phyloP scores from a whole-genome alignment of 2,797 vertebrate genomes.

The Falco peregrinus region DNA sequence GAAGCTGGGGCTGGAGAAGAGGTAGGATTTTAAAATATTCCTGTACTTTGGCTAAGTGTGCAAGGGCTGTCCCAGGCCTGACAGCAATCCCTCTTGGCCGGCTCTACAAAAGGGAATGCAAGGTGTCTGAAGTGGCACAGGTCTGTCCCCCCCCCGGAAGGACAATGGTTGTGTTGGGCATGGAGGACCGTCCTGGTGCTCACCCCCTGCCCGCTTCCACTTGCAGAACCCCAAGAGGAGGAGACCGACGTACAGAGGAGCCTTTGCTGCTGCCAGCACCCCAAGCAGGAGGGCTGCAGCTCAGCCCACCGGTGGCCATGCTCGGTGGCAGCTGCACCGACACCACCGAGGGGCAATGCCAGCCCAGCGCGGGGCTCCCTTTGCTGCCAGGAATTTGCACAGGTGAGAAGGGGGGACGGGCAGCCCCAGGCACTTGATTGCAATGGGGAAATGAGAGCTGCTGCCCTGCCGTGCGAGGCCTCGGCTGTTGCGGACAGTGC shows the following conservation, averaged over 20 bases:
- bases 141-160: background rate
- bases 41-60: background rate
- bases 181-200: rapidly evolving
- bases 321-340: too few species aligned
- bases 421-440: background rate
- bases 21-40: background rate
- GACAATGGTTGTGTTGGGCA: rapidly evolving
- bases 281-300: background rate
- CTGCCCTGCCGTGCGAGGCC: background rate
- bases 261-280: background rate
- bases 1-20: background rate
- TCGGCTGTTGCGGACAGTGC: rapidly evolving
- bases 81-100: background rate
- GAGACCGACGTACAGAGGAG: background rate
- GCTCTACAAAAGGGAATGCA: background rate
- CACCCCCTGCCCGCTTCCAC: rapidly evolving
- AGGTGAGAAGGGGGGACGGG: background rate
- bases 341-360: background rate
- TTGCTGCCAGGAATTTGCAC: background rate
- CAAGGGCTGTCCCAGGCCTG: background rate
- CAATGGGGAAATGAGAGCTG: background rate
- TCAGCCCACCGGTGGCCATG: too few species aligned
- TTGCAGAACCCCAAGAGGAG: rapidly evolving
- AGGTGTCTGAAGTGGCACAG: background rate
- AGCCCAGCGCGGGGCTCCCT: too few species aligned